Evolutionary conservation across 2,113 vertebrate species (phyloP), one percentile per base, ranked within the genome.

Genomic region (Sigmodon hispidus): DNA sequence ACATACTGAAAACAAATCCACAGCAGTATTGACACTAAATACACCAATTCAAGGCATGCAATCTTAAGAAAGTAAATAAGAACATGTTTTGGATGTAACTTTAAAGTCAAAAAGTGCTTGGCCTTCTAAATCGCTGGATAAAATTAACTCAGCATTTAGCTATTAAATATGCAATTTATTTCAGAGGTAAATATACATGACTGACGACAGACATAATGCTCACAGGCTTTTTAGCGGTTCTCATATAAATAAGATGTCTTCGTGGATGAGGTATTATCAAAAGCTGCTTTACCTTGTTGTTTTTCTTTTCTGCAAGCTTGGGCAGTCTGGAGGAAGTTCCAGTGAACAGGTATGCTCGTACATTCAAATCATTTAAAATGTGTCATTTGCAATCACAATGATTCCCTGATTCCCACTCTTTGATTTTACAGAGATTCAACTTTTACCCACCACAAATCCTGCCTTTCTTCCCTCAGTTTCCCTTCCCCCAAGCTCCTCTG

Each of bases 271-370:
- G 12, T 61, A 21, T 22, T 48, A 34, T 10, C 16, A 13, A 9
- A 59, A 43, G 12, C 7, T 92, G 76, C 21, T 69, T 97, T 1
- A 94, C 65, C 70, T 85, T 94, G 40, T 48, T 89, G 89, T 0
- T 65, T 7, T 76, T 95, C 48, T 31, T 96, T 24, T 96, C 92
- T 97, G 81, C 73, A 96, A 98, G 97, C 59, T 95, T 40, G 76
- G 76, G 2, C 85, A 69, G 24, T 67, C 22, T 6, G 59, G 5
- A 70, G 96, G 70, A 65, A 91, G 94, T 73, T 96, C 93, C 24
- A 96, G 84, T 9, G 61, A 2, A 17, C 91, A 96, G 57, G 94
- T 92, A 97, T 93, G 31, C 52, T 19, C 67, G 36, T 59, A 69
- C 89, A 87, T 96, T 67, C 52, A 91, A 93, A 87, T 80, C 55